Conservation (phyloP, 2,113 vertebrate species). For the Cololabis saira region DNA sequence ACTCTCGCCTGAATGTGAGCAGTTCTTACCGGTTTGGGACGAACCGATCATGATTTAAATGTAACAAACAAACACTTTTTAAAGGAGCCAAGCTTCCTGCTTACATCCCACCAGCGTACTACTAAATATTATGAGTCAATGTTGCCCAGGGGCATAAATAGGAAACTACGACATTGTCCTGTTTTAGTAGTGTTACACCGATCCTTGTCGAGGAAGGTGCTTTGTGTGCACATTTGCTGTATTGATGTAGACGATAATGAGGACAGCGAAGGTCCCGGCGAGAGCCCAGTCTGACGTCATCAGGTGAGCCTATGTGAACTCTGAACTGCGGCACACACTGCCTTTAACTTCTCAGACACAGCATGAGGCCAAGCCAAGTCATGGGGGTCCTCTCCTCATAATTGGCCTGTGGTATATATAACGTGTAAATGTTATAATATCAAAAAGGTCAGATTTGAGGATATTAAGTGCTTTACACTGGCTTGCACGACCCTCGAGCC, state of each 20-base stretch:
- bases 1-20: background rate
- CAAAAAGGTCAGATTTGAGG: too few species aligned
- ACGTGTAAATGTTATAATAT: too few species aligned
- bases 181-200: too few species aligned
- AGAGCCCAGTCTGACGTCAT: conserved; percentile 40
- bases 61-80: conserved; percentile 2
- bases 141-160: conserved; percentile 11
- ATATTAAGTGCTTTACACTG: too few species aligned
- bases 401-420: too few species aligned
- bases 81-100: conserved; percentile 17
- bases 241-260: conserved; percentile 33
- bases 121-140: conserved; percentile 4
- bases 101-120: conserved; percentile 17
- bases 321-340: background rate
- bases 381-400: background rate
- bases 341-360: background rate
- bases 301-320: conserved; percentile 33
- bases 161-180: background rate
- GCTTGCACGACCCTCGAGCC: too few species aligned
- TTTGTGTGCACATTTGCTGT: conserved; percentile 20
- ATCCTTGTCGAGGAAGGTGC: conserved; percentile 15
- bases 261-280: conserved; percentile 20
- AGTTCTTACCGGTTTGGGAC: too few species aligned
- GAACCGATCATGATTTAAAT: conserved; percentile 7
- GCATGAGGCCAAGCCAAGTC: too few species aligned